Evolutionary conservation across 2,888 invertebrate species (phyloP), one percentile per base, ranked within the genome.

Genomic region (Sinelater perroti): DNA sequence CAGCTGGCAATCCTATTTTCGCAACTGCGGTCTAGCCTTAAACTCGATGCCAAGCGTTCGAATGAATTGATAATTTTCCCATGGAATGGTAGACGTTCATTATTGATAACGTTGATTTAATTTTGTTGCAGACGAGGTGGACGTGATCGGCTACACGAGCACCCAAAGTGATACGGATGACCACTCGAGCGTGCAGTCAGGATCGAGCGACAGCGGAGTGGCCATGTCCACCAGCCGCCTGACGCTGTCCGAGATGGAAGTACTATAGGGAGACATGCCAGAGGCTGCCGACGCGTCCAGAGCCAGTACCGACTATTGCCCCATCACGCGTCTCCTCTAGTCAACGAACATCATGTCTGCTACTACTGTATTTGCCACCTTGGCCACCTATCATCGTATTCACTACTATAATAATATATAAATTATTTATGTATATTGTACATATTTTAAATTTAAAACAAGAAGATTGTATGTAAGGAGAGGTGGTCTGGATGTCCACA

Each of bases 121-220:
- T 28, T 28, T 28, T 20, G 13, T 40, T 40, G 11, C 40, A 91
- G 91, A 91, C 81, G 91, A 91, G 78, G 90, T 91, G 72, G 92
- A 92, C 80, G 90, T 92, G 74, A 88, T 90, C 72, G 91, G 92
- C 55, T 91, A 91, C 81, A 90, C 89, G 76, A 89, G 89, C 77
- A 90, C 89, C 82, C 90, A 90, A 79, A 91, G 88, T 77, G 89
- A 91, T 79, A 88, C 89, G 68, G 91, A 91, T 80, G 91, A 91
- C 78, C 87, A 90, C 74, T 87, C 88, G 79, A 90, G 90, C 65
- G 87, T 86, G 54, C 88, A 88, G 79, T 89, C 89, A 77, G 78
- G 80, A 62, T 86, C 85, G 71, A 87, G 86, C 73, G 88, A 88
- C 81, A 89, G 90, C 73, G 90, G 89, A 69, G 87, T 86, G 75